Evolutionary conservation across 1,140 invertebrate species (phyloP), one percentile per base, ranked within the genome.

Genomic region (Anadara kagoshimensis): DNA sequence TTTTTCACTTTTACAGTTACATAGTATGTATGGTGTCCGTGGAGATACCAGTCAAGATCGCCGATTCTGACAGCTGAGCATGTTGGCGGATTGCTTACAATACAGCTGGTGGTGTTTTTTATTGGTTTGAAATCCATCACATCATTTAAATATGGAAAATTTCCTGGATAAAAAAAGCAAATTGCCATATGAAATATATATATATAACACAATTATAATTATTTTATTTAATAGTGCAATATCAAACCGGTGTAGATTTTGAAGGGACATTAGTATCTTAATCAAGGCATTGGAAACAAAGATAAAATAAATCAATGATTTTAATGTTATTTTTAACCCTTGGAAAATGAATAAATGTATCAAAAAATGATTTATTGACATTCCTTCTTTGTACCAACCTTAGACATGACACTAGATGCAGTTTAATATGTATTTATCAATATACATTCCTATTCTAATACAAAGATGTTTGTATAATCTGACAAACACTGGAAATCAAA

Each of bases 21-120:
- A 49, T 75, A 74, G 56, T 80, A 80, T 0, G 59, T 71, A 11
- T 78, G 71, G 16, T 64, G 59, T 7, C 69, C 61, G 59, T 80
- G 78, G 0, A 80, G 69, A 20, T 64, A 45, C 75, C 75, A 77
- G 64, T 75, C 57, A 16, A 71, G 53, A 10, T 54, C 20, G 5
- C 41, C 29, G 20, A 73, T 41, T 12, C 24, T 14, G 1, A 74
- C 51, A 22, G 69, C 65, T 10, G 69, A 69, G 59, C 78, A 80
- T 14, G 65, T 59, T n/a, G 78, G 75, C 1, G 68, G 64, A 12
- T 5, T 53, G 2, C 58, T 49, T 24, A 64, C 10, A 8, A 36
- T 26, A 63, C 78, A 80, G 22, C 43, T 24, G 41, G 24, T 69
- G 2, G 51, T 66, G 3, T 22, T 45, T 57, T 14, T 8, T 26